Conservation (phyloP, 1,140 invertebrate species). For the Euschistus heros region DNA sequence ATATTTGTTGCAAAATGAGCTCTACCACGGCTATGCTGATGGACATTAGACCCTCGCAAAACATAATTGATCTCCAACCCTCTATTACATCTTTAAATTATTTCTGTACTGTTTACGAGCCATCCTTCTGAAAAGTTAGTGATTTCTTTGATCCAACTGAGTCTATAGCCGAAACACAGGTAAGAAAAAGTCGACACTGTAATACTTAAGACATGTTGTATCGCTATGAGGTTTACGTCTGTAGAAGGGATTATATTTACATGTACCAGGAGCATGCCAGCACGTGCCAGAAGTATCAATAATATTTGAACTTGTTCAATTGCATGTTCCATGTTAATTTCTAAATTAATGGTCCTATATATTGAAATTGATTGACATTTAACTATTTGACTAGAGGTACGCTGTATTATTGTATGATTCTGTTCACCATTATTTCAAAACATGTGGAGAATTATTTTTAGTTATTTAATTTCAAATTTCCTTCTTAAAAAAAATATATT, state of each 20-base stretch:
- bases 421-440: no score
- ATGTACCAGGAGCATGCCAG: conserved; percentile 14
- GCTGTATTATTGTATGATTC: no score
- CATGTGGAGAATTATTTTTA: no score
- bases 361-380: no score
- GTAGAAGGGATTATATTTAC: conserved; percentile 5
- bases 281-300: not conserved
- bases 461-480: no score
- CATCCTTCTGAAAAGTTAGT: not conserved
- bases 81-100: not conserved
- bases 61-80: conserved; percentile 1
- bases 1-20: not conserved
- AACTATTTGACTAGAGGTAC: no score
- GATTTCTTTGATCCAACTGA: not conserved
- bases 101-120: not conserved
- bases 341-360: no score
- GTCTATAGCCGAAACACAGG: conserved; percentile 2
- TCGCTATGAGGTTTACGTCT: conserved; percentile 5
- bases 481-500: no score
- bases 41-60: not conserved
- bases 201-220: conserved; percentile 15
- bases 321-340: no score
- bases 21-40: not conserved
- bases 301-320: no score
- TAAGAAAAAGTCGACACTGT: not conserved